Evolutionary conservation across 2,888 invertebrate genomes (phyloP).

Genomic region (Plagiodera versicolora): DNA sequence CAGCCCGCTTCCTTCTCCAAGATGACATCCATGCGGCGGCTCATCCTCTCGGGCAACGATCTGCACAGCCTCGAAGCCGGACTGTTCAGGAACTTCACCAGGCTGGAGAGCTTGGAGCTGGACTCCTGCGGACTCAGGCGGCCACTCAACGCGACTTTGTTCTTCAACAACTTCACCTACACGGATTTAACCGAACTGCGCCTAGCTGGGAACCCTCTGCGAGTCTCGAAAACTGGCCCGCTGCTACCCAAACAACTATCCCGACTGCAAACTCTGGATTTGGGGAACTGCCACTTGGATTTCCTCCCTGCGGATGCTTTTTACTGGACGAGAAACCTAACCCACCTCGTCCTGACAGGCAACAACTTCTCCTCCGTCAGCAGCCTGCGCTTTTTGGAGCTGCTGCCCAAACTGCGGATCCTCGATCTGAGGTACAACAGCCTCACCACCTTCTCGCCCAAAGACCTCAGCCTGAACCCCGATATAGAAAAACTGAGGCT

Average conservation of each 20-base stretch:
- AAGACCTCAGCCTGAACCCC: slow-evolving; percentile 60
- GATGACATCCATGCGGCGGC: slow-evolving; percentile 67
- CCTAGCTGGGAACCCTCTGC: slow-evolving; percentile 68
- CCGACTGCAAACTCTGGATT: slow-evolving; percentile 64
- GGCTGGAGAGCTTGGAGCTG: slow-evolving; percentile 67
- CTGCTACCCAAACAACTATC: slow-evolving; percentile 68
- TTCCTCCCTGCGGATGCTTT: slow-evolving; percentile 64
- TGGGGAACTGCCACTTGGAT: slow-evolving; percentile 67
- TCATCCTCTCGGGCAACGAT: slow-evolving; percentile 70
- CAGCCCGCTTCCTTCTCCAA: slow-evolving; percentile 68
- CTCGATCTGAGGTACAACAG: slow-evolving; percentile 68
- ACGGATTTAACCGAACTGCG: slow-evolving; percentile 68
- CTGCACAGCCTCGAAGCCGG: slow-evolving; percentile 67
- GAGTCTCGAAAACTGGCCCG: slow-evolving; percentile 61
- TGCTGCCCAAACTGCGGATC: slow-evolving; percentile 60
- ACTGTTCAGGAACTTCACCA: slow-evolving; percentile 68
- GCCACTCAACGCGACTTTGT: slow-evolving; percentile 66
- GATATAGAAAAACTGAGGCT: slow-evolving; percentile 64
- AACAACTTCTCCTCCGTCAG: slow-evolving; percentile 59
- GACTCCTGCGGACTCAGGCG: slow-evolving; percentile 69
- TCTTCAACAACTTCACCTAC: slow-evolving; percentile 66
- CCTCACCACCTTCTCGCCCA: slow-evolving; percentile 62
- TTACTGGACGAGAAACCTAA: slow-evolving; percentile 64
- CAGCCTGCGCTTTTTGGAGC: slow-evolving; percentile 61
- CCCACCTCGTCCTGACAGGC: slow-evolving; percentile 62